Evolutionary conservation across 2,888 invertebrate genomes (phyloP).

Genomic region (Oeneis ivallda): DNA sequence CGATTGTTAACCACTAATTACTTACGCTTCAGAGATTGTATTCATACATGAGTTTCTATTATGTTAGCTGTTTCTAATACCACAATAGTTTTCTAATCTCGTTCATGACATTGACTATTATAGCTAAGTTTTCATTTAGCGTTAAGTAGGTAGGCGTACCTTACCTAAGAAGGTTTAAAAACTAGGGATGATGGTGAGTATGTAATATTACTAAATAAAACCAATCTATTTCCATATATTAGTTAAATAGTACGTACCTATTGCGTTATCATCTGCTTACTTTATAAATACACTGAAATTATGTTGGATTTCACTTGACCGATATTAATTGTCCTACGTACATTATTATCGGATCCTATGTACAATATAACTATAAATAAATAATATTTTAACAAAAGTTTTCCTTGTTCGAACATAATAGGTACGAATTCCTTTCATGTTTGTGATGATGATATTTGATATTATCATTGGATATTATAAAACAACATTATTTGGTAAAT

Average conservation of each 20-base stretch:
- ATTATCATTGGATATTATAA: background rate
- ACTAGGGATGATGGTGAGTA: too few species aligned
- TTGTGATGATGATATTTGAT: background rate
- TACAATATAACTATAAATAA: background rate
- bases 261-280: too few species aligned
- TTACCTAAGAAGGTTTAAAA: too few species aligned
- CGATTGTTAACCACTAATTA: conserved; percentile 12
- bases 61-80: conserved; percentile 2
- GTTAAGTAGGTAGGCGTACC: too few species aligned
- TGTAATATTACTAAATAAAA: background rate
- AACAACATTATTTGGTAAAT: background rate
- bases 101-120: background rate
- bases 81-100: conserved; percentile 1
- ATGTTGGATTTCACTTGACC: background rate
- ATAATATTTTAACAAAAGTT: background rate
- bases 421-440: background rate
- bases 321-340: background rate
- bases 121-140: background rate
- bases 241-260: too few species aligned
- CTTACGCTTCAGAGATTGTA: conserved; percentile 10
- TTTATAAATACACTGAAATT: too few species aligned
- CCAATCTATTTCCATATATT: background rate
- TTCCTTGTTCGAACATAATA: background rate
- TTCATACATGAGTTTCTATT: conserved; percentile 13
- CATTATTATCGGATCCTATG: background rate